phyloP scores from a whole-genome alignment of 1,140 invertebrate genomes.

The Drosophila jambulina region DNA sequence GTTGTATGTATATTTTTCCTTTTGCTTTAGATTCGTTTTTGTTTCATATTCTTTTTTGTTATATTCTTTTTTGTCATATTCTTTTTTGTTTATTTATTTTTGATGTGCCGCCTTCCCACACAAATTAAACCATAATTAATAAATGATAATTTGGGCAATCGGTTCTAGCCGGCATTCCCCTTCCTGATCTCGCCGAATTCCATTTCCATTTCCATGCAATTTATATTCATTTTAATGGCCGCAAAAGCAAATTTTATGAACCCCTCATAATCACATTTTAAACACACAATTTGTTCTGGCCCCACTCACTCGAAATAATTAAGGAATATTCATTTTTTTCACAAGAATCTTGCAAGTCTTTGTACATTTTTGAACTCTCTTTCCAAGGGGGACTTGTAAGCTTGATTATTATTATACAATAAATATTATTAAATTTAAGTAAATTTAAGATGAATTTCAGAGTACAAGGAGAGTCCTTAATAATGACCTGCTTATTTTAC shows the following conservation, averaged over 20 bases:
- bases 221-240: conserved; percentile 69
- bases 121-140: conserved; percentile 83
- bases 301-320: conserved; percentile 6
- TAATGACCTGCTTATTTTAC: background rate
- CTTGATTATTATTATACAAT: background rate
- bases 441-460: background rate
- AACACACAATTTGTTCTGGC: conserved; percentile 71
- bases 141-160: conserved; percentile 67
- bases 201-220: conserved; percentile 60
- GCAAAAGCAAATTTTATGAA: conserved; percentile 77
- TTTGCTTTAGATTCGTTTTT: background rate
- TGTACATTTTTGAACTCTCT: background rate
- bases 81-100: conserved; percentile 23
- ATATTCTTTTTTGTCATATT: conserved; percentile 36
- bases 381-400: background rate
- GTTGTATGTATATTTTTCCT: conserved; percentile 1
- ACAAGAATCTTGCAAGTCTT: background rate
- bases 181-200: conserved; percentile 8
- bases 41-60: background rate
- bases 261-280: conserved; percentile 69
- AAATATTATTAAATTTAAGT: too few species aligned
- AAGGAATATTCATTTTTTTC: conserved; percentile 7
- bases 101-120: conserved; percentile 74
- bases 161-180: background rate
- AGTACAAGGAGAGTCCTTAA: background rate